phyloP scores from a whole-genome alignment of 2,888 invertebrate species.

The Copidosoma aretas region DNA sequence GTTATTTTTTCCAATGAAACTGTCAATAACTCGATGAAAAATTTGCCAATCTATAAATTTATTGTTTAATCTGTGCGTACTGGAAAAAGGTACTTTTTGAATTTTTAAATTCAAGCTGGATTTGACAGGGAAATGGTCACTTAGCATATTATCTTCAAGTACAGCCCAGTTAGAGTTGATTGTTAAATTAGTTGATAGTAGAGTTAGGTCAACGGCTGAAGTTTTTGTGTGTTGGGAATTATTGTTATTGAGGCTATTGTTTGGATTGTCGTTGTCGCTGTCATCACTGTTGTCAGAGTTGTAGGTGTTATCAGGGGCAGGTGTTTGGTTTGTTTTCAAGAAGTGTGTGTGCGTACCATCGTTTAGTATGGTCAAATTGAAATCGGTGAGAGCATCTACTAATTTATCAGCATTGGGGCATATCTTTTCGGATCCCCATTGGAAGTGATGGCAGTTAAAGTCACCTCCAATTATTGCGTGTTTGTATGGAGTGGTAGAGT shows the following conservation, averaged over 20 bases:
- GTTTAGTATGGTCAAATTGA: background rate
- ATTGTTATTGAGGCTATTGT: too few relatives aligned
- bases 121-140: conserved; percentile 5
- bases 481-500: too few relatives aligned
- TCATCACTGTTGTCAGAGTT: too few relatives aligned
- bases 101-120: background rate
- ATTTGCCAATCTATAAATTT: background rate
- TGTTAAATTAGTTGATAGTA: background rate
- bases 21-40: background rate
- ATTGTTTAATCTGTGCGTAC: background rate
- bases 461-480: conserved; percentile 5
- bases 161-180: background rate
- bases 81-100: background rate
- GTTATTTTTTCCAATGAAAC: too few relatives aligned
- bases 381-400: background rate
- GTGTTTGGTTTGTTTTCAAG: background rate
- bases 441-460: conserved; percentile 9
- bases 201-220: background rate
- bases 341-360: conserved; percentile 3
- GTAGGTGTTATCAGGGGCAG: too few relatives aligned
- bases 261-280: too few relatives aligned
- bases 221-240: background rate
- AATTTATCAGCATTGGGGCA: conserved; percentile 2
- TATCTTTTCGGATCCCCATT: conserved; percentile 5
- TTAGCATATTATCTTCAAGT: background rate